These are phyloP conservation scores for Malaclemys terrapin DNA, from an alignment of 2,113 vertebrate genomes.

Conservation along the genomic window DNA sequence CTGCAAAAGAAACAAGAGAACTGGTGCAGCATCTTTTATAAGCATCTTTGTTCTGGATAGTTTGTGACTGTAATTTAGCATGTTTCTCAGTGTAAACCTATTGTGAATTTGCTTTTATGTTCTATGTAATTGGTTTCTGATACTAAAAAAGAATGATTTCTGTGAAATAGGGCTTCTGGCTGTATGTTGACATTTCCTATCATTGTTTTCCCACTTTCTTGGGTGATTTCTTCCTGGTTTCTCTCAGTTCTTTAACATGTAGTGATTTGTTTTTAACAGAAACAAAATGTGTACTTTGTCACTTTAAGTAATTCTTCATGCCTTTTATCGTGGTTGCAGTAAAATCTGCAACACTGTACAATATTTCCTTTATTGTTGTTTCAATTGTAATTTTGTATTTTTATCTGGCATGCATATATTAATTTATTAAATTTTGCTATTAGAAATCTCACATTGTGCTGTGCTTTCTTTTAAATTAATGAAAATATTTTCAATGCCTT, in stretches of 20 bases:
- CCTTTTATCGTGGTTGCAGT: constrained; percentile 84
- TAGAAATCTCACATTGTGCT: constrained; percentile 76
- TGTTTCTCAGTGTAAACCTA: constrained; percentile 85
- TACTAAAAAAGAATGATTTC: constrained; percentile 72
- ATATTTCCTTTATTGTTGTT: constrained; percentile 83
- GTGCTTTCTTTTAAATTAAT: constrained; percentile 8
- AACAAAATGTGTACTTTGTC: constrained; percentile 78
- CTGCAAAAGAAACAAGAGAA: constrained; percentile 79
- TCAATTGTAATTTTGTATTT: constrained; percentile 90
- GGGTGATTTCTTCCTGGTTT: constrained; percentile 73
- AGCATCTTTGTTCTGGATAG: constrained; percentile 84
- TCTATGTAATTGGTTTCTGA: constrained; percentile 82
- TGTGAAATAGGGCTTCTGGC: constrained; percentile 79
- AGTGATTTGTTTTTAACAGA: constrained; percentile 80
- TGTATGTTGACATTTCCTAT: constrained; percentile 78
- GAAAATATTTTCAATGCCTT: background rate
- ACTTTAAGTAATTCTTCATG: constrained; percentile 82
- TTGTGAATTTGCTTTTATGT: constrained; percentile 86
- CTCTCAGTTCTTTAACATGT: constrained; percentile 70
- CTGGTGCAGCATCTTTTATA: constrained; percentile 71
- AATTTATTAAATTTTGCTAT: constrained; percentile 98
- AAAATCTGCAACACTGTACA: constrained; percentile 80
- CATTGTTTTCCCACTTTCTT: constrained; percentile 48
- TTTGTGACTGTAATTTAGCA: constrained; percentile 90
- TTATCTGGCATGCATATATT: constrained; percentile 93